A percentile compares a stretch with the other conserved stretches of the same genome.
Evolutionary conservation across 2,888 invertebrate genomes (phyloP).

Genomic region (Brachypalpus laphriformis): DNA sequence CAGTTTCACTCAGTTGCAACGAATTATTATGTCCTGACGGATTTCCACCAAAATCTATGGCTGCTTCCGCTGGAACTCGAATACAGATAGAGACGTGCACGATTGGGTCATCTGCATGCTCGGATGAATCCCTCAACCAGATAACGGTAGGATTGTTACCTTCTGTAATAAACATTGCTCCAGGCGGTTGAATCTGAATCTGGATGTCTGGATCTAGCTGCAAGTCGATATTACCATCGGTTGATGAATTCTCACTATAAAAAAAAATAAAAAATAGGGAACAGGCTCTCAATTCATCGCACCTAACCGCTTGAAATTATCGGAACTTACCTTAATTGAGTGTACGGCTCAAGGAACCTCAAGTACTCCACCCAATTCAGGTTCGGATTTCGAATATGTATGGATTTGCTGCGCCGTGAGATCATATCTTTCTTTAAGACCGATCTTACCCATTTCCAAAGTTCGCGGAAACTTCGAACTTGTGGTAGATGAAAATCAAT

Average conservation of each 20-base stretch:
- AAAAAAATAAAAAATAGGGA: too few relatives aligned
- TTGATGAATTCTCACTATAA: too few relatives aligned
- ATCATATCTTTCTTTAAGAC: conserved; percentile 10
- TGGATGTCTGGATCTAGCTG: neutral
- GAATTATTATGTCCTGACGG: neutral
- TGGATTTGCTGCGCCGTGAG: neutral
- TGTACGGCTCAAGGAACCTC: conserved; percentile 22
- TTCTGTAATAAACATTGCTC: neutral
- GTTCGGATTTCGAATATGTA: neutral
- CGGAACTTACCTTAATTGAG: conserved; percentile 4
- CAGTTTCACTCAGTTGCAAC: neutral
- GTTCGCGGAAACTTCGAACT: conserved; percentile 36
- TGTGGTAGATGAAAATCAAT: neutral
- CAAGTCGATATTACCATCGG: too few relatives aligned
- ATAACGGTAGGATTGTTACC: neutral
- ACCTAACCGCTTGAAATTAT: too few relatives aligned
- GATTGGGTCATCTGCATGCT: neutral
- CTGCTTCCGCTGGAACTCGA: neutral
- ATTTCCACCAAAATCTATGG: neutral
- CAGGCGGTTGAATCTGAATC: neutral
- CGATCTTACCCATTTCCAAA: conserved; percentile 45
- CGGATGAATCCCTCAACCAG: neutral
- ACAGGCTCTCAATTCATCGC: neutral
- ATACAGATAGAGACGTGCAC: neutral
- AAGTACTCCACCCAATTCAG: conserved; percentile 16